phyloP scores from a whole-genome alignment of 2,113 vertebrate genomes.

The Colaptes auratus region DNA sequence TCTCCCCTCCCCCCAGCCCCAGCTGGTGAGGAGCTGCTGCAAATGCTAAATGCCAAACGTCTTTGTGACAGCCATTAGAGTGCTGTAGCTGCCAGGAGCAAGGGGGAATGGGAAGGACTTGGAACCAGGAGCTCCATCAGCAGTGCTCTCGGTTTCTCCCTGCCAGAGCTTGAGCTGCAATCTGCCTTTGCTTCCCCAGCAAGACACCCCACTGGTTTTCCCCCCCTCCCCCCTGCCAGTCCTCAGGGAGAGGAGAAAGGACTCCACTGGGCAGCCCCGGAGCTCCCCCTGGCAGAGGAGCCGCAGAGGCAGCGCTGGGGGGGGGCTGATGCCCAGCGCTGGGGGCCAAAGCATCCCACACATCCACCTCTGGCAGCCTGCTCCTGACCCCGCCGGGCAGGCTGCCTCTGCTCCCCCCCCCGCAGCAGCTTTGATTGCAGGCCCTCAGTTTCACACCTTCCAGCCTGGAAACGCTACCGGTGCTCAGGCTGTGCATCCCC shows the following conservation, averaged over 20 bases:
- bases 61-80: not conserved
- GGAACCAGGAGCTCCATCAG: not conserved
- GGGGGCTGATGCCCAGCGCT: not conserved
- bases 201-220: accelerated
- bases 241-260: accelerated
- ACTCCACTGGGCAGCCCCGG: too few species aligned
- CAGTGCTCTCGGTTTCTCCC: accelerated
- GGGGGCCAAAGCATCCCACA: not conserved
- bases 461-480: not conserved
- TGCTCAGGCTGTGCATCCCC: not conserved
- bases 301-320: accelerated
- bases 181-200: not conserved
- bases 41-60: not conserved
- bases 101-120: not conserved
- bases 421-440: not conserved
- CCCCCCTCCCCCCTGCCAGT: too few species aligned
- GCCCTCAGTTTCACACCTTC: not conserved
- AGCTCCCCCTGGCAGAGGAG: not conserved
- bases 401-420: not conserved
- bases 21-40: not conserved
- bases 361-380: not conserved
- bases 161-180: not conserved
- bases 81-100: not conserved
- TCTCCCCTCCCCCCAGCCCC: accelerated
- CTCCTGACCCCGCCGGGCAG: not conserved